Evolutionary conservation across 2,888 invertebrate genomes (phyloP).

Genomic region (Rhorus exstirpatorius): DNA sequence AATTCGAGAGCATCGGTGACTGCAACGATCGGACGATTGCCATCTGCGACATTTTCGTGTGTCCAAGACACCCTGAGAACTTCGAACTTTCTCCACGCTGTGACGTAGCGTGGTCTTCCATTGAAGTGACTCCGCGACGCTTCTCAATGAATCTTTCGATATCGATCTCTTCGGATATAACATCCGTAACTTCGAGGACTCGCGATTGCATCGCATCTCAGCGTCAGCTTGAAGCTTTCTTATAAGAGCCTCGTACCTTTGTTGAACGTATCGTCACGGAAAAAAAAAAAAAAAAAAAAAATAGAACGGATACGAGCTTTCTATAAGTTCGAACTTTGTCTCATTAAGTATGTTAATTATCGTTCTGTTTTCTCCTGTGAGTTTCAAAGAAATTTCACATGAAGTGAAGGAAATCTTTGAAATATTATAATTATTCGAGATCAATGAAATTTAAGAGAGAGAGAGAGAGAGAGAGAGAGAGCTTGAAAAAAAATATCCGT

Average conservation of each 20-base stretch:
- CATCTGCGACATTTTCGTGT: constrained; percentile 30
- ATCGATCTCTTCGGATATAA: constrained; percentile 65
- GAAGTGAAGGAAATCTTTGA: too few species aligned
- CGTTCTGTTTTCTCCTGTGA: too few species aligned
- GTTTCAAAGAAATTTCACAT: too few species aligned
- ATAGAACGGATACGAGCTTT: too few species aligned
- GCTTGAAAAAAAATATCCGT: too few species aligned
- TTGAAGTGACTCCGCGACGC: constrained; percentile 45
- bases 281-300: background rate
- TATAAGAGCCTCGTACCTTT: constrained; percentile 77
- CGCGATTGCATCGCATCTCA: constrained; percentile 68
- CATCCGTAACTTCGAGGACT: constrained; percentile 68
- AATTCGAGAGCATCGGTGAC: constrained; percentile 44
- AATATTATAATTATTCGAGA: too few species aligned
- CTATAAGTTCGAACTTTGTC: too few species aligned
- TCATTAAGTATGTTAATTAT: too few species aligned
- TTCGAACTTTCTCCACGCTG: constrained; percentile 58
- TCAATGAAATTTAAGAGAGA: too few species aligned
- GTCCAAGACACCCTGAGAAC: constrained; percentile 41
- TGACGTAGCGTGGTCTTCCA: constrained; percentile 60
- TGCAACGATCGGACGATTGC: constrained; percentile 24
- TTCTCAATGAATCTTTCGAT: constrained; percentile 67
- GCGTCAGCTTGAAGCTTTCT: constrained; percentile 75
- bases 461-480: too few species aligned
- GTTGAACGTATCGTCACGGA: background rate